A percentile compares a stretch with the other conserved stretches of the same genome.
Evolutionary conservation across 2,113 vertebrate genomes (phyloP).

Genomic region (Astatoreochromis straeleni): DNA sequence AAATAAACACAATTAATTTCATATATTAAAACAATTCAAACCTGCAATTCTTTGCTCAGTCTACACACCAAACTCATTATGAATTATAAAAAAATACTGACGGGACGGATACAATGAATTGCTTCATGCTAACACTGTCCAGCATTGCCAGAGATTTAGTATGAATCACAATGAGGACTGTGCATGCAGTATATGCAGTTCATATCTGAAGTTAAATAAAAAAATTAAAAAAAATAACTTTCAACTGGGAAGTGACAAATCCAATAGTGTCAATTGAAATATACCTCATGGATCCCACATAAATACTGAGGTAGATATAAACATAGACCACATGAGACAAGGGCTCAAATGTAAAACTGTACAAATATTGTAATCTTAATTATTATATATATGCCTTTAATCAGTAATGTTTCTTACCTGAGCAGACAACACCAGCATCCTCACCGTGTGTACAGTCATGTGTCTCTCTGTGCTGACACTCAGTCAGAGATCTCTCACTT

Average conservation of each 20-base stretch:
- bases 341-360: background rate
- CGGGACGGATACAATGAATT: accelerated
- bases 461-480: no score
- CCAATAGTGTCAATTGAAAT: background rate
- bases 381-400: background rate
- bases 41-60: background rate
- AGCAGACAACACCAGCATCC: accelerated
- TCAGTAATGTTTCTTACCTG: background rate
- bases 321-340: background rate
- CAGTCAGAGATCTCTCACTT: no score
- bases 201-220: background rate
- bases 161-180: background rate
- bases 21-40: background rate
- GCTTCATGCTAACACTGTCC: background rate
- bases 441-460: accelerated
- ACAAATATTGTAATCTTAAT: background rate
- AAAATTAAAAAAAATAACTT: accelerated
- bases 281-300: background rate
- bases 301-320: background rate
- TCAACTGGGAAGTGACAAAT: background rate
- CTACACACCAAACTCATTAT: accelerated
- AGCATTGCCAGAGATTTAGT: background rate
- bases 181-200: background rate
- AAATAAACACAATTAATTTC: background rate
- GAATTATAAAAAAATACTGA: background rate